phyloP scores from a whole-genome alignment of 2,113 vertebrate genomes.

The Poecile atricapillus region DNA sequence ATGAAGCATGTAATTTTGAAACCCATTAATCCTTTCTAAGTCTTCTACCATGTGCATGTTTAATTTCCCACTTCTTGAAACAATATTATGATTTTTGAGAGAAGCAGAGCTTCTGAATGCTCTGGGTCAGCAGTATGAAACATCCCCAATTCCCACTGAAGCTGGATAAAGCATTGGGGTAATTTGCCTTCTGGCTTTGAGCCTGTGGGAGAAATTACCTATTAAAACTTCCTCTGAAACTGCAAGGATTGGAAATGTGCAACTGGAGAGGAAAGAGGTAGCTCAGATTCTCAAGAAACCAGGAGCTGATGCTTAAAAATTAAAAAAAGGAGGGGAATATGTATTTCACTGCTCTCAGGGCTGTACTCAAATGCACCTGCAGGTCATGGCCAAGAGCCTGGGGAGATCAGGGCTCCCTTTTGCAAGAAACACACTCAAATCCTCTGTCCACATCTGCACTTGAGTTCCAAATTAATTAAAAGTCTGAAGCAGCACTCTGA shows the following conservation, averaged over 20 bases:
- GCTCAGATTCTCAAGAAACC: neutral
- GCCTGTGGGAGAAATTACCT: slow-evolving; percentile 24
- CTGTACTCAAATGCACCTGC: neutral
- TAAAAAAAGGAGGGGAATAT: neutral
- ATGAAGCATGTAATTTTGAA: slow-evolving; percentile 17
- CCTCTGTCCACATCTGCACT: neutral
- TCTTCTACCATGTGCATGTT: neutral
- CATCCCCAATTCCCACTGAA: neutral
- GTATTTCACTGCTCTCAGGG: neutral
- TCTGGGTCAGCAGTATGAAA: neutral
- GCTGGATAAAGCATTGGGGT: neutral
- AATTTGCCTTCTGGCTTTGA: slow-evolving; percentile 28
- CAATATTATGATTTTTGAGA: neutral
- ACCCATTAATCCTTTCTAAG: slow-evolving; percentile 7
- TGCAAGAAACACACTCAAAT: neutral
- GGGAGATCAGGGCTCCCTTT: neutral
- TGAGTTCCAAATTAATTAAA: neutral
- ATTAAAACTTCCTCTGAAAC: slow-evolving; percentile 10
- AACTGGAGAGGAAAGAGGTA: neutral
- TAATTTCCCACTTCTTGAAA: slow-evolving; percentile 16
- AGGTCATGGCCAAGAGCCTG: neutral
- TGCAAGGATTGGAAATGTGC: neutral
- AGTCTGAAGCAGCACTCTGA: neutral
- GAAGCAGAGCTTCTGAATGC: neutral
- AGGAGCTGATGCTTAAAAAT: neutral